Evolutionary conservation across 64 coral and sea anemone genomes (phyloP).

Genomic region (Dendronephthya gigantea): DNA sequence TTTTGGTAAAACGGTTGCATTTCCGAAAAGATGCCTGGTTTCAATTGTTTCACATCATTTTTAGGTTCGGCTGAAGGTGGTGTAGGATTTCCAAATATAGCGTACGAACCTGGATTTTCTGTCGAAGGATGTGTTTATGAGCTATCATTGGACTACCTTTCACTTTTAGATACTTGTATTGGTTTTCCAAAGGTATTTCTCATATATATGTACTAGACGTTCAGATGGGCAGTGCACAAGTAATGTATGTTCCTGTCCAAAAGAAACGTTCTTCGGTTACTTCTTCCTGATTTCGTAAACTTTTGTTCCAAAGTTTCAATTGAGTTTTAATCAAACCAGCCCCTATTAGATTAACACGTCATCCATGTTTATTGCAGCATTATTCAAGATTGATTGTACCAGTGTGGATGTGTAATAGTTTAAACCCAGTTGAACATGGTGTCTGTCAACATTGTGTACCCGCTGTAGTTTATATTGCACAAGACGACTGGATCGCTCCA

Average conservation of each 20-base stretch:
- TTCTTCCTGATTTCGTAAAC: too few species aligned
- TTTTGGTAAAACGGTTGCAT: too few species aligned
- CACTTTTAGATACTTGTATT: conserved; percentile 73
- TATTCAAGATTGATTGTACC: conserved; percentile 56
- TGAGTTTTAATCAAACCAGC: neutral
- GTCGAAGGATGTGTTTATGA: conserved; percentile 81
- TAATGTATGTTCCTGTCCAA: too few species aligned
- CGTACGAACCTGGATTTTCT: conserved; percentile 38
- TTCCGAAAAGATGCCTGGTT: too few species aligned
- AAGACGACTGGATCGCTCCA: conserved; percentile 53
- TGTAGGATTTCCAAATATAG: conserved; percentile 64
- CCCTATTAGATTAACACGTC: neutral
- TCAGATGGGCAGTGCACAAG: too few species aligned
- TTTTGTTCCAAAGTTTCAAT: too few species aligned
- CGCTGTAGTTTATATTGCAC: conserved; percentile 62
- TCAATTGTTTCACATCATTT: neutral
- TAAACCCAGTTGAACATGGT: conserved; percentile 49
- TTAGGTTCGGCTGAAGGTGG: conserved; percentile 54
- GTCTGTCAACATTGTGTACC: conserved; percentile 78
- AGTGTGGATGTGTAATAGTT: conserved; percentile 66
- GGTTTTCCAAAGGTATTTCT: conserved; percentile 66
- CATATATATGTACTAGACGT: too few species aligned
- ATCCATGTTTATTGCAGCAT: conserved; percentile 36
- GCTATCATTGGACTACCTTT: conserved; percentile 41
- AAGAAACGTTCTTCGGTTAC: too few species aligned